Conservation (phyloP, 1,140 invertebrate genomes). For the Leptopilina boulardi region DNA sequence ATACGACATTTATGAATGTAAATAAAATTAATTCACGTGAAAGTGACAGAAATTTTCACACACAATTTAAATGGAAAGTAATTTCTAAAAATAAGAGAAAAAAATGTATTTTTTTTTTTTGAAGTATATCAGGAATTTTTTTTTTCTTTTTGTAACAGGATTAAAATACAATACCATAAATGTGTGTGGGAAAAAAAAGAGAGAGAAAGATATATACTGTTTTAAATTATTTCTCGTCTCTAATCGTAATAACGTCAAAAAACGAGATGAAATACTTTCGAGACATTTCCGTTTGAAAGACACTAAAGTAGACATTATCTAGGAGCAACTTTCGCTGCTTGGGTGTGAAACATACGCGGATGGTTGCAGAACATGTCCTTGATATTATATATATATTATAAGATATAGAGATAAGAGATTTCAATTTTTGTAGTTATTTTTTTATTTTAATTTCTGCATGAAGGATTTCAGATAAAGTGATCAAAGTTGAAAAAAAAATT, state of each 20-base stretch:
- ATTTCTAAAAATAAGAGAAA: no score
- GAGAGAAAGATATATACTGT: not conserved
- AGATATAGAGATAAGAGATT: no score
- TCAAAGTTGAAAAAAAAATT: no score
- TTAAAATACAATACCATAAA: not conserved
- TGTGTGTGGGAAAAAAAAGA: not conserved
- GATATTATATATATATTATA: not conserved
- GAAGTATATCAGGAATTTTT: no score
- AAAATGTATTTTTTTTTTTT: no score
- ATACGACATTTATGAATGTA: no score
- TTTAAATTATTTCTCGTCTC: not conserved
- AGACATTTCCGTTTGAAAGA: not conserved
- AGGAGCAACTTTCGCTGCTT: constrained; percentile 12
- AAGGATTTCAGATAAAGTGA: no score
- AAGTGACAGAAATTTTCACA: no score
- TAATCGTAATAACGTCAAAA: not conserved
- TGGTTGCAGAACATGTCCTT: not conserved
- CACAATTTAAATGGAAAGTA: no score
- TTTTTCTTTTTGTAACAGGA: not conserved
- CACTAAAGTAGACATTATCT: not conserved
- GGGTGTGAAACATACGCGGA: not conserved
- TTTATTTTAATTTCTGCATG: not conserved
- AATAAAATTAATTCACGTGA: no score
- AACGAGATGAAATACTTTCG: not conserved
- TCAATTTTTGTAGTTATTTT: no score